Conservation (phyloP, 1,140 invertebrate species). For the Lepidurus arcticus region DNA sequence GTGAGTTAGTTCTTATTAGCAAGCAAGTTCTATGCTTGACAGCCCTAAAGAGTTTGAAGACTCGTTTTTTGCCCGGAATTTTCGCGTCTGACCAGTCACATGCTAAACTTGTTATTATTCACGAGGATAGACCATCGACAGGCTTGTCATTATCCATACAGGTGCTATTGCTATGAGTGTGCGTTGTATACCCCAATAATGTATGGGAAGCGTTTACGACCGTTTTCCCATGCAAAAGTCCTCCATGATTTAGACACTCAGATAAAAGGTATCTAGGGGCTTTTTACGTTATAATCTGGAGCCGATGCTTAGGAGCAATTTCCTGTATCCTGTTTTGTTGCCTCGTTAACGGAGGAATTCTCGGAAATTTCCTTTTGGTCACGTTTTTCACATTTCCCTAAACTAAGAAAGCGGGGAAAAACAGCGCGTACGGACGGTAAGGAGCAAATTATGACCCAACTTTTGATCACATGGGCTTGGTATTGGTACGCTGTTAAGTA, state of each 20-base stretch:
- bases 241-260: background rate
- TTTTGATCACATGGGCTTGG: background rate
- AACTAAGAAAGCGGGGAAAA: background rate
- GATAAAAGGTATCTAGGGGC: background rate
- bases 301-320: background rate
- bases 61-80: background rate
- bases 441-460: background rate
- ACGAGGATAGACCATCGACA: background rate
- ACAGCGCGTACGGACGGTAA: background rate
- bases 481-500: background rate
- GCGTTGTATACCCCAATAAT: background rate
- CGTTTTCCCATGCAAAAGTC: slow-evolving; percentile 19
- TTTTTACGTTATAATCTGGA: background rate
- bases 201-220: slow-evolving; percentile 4
- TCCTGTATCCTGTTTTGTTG: slow-evolving; percentile 1
- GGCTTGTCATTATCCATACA: background rate
- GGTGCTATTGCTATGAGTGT: background rate
- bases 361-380: background rate
- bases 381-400: slow-evolving; percentile 3
- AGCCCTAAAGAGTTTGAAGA: background rate
- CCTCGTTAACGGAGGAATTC: background rate
- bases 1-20: background rate
- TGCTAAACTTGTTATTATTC: slow-evolving; percentile 10
- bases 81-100: background rate
- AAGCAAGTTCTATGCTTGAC: background rate